Conservation (phyloP, 2,888 invertebrate species). For the Scaptomyza tumidula region DNA sequence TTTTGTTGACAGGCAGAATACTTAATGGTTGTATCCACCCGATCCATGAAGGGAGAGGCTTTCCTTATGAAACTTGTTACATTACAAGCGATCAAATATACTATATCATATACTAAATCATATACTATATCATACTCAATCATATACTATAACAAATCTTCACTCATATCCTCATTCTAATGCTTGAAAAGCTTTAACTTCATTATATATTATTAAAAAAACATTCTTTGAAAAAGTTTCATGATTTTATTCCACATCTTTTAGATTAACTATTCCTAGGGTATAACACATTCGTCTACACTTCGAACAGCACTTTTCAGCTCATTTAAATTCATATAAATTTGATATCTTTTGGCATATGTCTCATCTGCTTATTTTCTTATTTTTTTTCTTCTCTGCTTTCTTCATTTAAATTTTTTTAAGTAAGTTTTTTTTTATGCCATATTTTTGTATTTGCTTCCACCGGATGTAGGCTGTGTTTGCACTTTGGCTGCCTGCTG, state of each 20-base stretch:
- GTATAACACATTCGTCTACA: conserved; percentile 5
- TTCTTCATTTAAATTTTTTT: conserved; percentile 47
- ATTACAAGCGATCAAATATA: no score
- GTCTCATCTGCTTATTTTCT: conserved; percentile 54
- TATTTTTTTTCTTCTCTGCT: conserved; percentile 13
- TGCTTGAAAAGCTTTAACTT: no score
- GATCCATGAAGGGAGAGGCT: no score
- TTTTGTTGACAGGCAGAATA: no score
- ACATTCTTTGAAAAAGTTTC: no score
- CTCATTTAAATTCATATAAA: conserved; percentile 54
- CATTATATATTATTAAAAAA: no score
- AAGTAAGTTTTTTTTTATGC: conserved; percentile 9
- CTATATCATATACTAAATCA: no score
- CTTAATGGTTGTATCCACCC: no score
- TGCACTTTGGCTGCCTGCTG: conserved; percentile 52
- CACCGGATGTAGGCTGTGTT: conserved; percentile 80
- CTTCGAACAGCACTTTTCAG: background rate
- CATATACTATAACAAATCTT: no score
- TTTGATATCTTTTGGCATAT: conserved; percentile 76
- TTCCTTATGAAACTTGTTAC: no score
- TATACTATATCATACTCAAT: no score
- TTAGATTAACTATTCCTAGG: background rate
- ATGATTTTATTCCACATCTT: background rate
- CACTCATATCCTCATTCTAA: no score
- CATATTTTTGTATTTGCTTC: conserved; percentile 25